Percentiles rank a stretch among this genome's conserved stretches.
Conservation (phyloP, 2,113 vertebrate species). For the Engraulis encrasicolus region DNA sequence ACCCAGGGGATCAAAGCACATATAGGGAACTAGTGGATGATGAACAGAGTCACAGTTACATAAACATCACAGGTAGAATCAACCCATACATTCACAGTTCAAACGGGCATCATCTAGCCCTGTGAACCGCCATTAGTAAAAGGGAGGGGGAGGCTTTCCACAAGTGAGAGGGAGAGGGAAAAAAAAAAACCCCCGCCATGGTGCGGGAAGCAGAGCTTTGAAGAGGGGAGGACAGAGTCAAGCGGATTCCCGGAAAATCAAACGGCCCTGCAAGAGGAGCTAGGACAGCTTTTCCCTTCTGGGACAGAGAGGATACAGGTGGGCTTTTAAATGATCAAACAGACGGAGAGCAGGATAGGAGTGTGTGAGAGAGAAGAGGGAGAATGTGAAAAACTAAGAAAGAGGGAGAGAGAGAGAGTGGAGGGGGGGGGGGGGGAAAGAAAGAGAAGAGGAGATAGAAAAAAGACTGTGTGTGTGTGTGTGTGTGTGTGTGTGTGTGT, state of each 20-base stretch:
- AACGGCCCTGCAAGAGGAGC: background rate
- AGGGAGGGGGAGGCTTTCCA: background rate
- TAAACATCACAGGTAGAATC: too few species aligned
- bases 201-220: background rate
- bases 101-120: background rate
- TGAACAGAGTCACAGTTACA: too few species aligned
- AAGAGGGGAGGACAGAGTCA: background rate
- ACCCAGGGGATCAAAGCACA: too few species aligned
- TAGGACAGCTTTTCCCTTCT: background rate
- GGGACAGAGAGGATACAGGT: background rate
- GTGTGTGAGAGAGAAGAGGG: background rate
- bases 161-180: too few species aligned
- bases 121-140: background rate
- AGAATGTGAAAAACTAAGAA: background rate
- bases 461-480: background rate
- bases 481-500: constrained; percentile 7
- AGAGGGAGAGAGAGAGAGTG: background rate
- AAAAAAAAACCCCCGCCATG: too few species aligned
- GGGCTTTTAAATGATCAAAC: background rate
- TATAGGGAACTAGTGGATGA: too few species aligned
- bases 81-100: too few species aligned
- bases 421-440: background rate
- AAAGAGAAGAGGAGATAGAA: background rate
- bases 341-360: background rate
- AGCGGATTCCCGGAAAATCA: background rate